phyloP scores from a whole-genome alignment of 2,113 vertebrate genomes.

The Istiophorus platypterus region DNA sequence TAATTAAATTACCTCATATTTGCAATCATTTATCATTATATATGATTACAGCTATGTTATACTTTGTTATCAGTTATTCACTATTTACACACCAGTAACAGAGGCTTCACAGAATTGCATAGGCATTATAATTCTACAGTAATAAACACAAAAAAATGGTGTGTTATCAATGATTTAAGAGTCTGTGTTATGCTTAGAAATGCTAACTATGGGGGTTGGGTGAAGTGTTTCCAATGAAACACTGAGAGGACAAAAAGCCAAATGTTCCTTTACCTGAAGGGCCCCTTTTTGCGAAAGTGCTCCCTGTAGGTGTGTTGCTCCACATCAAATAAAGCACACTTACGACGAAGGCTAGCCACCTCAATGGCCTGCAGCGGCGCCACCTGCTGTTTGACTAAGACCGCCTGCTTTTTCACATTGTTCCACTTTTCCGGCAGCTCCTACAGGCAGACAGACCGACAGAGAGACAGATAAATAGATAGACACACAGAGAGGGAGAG shows the following conservation, averaged over 20 bases:
- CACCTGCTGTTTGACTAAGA: constrained; percentile 89
- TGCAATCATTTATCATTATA: too few relatives aligned
- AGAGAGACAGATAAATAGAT: background rate
- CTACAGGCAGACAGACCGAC: constrained; percentile 71
- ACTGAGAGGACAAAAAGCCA: background rate
- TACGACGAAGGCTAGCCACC: constrained; percentile 85
- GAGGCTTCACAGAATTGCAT: too few relatives aligned
- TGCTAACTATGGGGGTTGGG: background rate
- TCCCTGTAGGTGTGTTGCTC: constrained; percentile 89
- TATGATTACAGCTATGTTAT: too few relatives aligned
- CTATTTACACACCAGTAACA: too few relatives aligned
- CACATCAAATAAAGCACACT: constrained; percentile 86
- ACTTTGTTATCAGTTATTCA: too few relatives aligned
- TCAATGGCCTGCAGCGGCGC: constrained; percentile 91
- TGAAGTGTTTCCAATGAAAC: background rate
- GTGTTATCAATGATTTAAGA: too few relatives aligned
- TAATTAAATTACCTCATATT: background rate
- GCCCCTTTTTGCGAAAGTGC: constrained; percentile 85
- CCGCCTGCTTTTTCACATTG: constrained; percentile 87
- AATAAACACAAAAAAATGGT: too few relatives aligned
- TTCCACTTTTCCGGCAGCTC: constrained; percentile 94
- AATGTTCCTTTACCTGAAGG: constrained; percentile 87
- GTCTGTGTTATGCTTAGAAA: too few relatives aligned
- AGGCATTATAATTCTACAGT: too few relatives aligned
- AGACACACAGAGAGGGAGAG: constrained; percentile 4